These are phyloP conservation scores for Dinomys branickii DNA, from an alignment of 2,113 vertebrate species.

Conservation along the genomic window DNA sequence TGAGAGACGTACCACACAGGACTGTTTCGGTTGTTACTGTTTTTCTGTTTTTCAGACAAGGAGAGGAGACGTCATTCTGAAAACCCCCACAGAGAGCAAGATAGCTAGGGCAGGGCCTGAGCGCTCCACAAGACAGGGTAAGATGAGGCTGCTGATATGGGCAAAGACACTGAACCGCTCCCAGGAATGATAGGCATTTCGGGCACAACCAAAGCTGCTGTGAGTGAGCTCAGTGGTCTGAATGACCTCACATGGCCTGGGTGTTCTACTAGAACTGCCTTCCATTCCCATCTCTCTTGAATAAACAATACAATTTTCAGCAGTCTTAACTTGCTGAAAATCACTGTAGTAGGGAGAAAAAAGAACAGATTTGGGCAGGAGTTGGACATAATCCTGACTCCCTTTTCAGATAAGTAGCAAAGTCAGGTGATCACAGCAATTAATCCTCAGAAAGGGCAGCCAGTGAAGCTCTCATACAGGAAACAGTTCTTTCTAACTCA, in stretches of 20 bases:
- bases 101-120: neutral
- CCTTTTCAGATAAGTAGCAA: neutral
- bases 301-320: neutral
- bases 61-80: neutral
- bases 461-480: rapidly evolving
- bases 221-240: neutral
- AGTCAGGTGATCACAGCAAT: neutral
- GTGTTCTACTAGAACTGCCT: neutral
- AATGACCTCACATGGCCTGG: neutral
- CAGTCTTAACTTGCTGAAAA: neutral
- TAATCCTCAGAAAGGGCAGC: neutral
- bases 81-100: neutral
- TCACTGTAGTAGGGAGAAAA: neutral
- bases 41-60: neutral
- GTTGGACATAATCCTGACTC: neutral
- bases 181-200: neutral
- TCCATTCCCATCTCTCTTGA: neutral
- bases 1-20: neutral
- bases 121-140: neutral
- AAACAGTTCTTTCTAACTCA: neutral
- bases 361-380: neutral
- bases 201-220: neutral
- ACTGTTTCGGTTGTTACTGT: neutral
- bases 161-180: neutral
- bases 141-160: neutral